Conservation (phyloP, 2,113 vertebrate species). For the Corythoichthys haematopterus region DNA sequence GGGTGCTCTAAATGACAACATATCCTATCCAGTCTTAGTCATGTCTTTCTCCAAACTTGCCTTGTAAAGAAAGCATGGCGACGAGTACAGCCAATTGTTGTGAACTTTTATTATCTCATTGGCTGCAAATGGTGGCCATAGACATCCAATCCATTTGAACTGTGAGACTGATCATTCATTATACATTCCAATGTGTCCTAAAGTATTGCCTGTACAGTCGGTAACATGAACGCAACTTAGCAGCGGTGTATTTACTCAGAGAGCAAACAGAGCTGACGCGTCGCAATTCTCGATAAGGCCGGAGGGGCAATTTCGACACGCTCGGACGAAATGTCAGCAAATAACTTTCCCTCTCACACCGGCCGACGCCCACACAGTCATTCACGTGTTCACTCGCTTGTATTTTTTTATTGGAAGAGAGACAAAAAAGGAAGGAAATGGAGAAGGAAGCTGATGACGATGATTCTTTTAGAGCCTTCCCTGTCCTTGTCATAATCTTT, state of each 20-base stretch:
- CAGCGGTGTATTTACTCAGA: slow-evolving; percentile 21
- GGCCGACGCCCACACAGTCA: slow-evolving; percentile 17
- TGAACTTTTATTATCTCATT: no score
- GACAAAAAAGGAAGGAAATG: background rate
- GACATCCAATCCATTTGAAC: no score
- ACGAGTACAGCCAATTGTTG: no score
- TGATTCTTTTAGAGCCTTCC: background rate
- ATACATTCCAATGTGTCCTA: background rate
- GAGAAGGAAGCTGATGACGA: background rate
- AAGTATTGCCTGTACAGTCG: background rate
- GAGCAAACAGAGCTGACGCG: slow-evolving; percentile 28
- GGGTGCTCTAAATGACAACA: no score
- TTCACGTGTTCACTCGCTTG: background rate
- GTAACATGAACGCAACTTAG: background rate
- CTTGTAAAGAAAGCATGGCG: no score
- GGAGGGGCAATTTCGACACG: slow-evolving; percentile 17
- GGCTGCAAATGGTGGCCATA: no score
- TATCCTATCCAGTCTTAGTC: no score
- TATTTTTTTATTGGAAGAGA: background rate
- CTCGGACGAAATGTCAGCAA: slow-evolving; percentile 2
- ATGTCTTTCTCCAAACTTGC: no score
- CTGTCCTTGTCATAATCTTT: background rate
- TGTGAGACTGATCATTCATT: no score
- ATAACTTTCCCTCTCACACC: background rate
- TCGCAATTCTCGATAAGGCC: slow-evolving; percentile 28